Conservation (phyloP, 2,888 invertebrate species). For the Notodonta dromedarius region DNA sequence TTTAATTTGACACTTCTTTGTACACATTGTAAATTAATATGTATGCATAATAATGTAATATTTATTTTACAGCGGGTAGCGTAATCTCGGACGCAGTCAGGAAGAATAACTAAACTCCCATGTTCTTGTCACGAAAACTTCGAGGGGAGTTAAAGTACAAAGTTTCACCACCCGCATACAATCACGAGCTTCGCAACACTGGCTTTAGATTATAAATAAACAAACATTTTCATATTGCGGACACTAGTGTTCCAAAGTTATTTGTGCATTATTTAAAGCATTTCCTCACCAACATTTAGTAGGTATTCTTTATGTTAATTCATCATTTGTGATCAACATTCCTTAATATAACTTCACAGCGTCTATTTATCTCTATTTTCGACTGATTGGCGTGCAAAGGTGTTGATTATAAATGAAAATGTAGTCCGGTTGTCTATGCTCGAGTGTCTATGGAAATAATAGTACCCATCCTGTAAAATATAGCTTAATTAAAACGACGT, state of each 20-base stretch:
- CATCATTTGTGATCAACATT: conserved; percentile 37
- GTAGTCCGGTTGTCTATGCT: conserved; percentile 11
- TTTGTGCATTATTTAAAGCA: background rate
- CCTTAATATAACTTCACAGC: conserved; percentile 11
- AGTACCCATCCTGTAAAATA: background rate
- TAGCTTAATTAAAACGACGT: background rate
- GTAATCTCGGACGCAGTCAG: conserved; percentile 66
- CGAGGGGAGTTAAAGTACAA: conserved; percentile 50
- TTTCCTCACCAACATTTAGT: conserved; percentile 1
- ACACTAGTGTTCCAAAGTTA: conserved; percentile 5
- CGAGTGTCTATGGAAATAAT: background rate
- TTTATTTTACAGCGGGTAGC: conserved; percentile 64
- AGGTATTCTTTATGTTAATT: conserved; percentile 18
- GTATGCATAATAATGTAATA: conserved; percentile 19
- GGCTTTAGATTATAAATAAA: conserved; percentile 18
- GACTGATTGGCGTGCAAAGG: background rate
- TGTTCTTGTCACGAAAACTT: conserved; percentile 28
- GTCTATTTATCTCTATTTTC: conserved; percentile 1
- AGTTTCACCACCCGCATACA: conserved; percentile 39
- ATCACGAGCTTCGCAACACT: conserved; percentile 43
- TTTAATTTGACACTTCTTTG: background rate
- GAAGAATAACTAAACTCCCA: conserved; percentile 62
- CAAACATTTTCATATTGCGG: conserved; percentile 12
- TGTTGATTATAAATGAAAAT: conserved; percentile 32
- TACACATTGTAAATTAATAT: conserved; percentile 3